Conservation (phyloP, 2,797 vertebrate species). For the Euphonia xanthogaster region DNA sequence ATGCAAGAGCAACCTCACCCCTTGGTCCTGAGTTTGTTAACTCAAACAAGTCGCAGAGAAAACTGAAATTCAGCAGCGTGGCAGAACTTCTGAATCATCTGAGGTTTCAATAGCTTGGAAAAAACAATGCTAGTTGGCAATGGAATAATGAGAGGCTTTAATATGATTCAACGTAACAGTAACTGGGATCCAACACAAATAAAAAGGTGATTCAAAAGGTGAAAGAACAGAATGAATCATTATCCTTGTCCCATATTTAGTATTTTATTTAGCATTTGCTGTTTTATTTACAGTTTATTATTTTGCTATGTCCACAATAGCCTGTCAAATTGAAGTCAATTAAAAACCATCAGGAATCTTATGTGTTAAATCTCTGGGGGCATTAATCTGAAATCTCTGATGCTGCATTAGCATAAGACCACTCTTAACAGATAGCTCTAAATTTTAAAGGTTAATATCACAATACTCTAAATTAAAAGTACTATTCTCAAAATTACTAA, state of each 20-base stretch:
- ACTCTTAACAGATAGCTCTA: background rate
- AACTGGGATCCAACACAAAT: background rate
- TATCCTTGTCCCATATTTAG: background rate
- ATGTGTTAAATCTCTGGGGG: background rate
- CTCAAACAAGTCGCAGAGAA: background rate
- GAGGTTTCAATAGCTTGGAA: background rate
- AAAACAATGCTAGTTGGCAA: background rate
- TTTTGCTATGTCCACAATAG: background rate
- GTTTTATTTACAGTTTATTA: background rate
- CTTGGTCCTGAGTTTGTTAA: background rate
- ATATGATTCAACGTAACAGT: fast-evolving
- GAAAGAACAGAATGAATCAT: background rate
- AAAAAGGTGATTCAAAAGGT: background rate
- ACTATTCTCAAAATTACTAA: background rate
- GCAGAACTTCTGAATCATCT: background rate
- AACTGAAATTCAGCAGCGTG: background rate
- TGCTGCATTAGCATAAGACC: background rate
- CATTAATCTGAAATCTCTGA: background rate
- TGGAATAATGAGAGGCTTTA: background rate
- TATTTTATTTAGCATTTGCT: background rate
- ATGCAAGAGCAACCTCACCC: background rate
- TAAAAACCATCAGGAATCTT: background rate
- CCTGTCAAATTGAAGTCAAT: background rate
- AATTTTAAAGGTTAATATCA: background rate
- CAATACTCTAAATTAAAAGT: background rate